phyloP scores from a whole-genome alignment of 2,888 invertebrate genomes.

The Drosophila anomalata region DNA sequence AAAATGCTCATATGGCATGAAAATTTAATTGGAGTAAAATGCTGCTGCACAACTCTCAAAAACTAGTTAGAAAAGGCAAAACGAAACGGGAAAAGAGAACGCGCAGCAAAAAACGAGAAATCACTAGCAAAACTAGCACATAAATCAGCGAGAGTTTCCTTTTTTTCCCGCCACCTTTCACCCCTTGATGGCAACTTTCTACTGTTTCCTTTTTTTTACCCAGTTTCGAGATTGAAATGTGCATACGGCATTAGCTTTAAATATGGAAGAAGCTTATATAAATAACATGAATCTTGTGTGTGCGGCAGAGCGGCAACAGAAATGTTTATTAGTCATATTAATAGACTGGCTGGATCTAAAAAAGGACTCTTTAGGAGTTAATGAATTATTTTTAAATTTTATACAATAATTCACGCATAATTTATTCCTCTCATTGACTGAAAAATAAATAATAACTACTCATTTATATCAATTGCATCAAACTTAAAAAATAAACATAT shows the following conservation, averaged over 20 bases:
- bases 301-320: conserved; percentile 19
- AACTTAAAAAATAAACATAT: too few species aligned
- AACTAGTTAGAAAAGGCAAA: conserved; percentile 65
- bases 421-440: too few species aligned
- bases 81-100: conserved; percentile 24
- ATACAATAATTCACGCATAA: too few species aligned
- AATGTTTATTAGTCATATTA: conserved; percentile 39
- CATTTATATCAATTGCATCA: too few species aligned
- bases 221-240: conserved; percentile 60
- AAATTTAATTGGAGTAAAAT: conserved; percentile 76
- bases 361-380: background rate
- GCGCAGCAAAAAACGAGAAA: conserved; percentile 26
- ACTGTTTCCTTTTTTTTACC: background rate
- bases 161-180: conserved; percentile 20
- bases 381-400: too few species aligned
- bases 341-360: background rate
- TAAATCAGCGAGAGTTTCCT: conserved; percentile 64
- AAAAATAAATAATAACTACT: too few species aligned
- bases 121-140: conserved; percentile 54
- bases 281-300: conserved; percentile 41
- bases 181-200: background rate
- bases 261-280: conserved; percentile 38
- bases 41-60: conserved; percentile 68
- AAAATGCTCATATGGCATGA: conserved; percentile 74
- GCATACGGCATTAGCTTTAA: conserved; percentile 67